Base-by-base conservation (phyloP, 1,140 invertebrate species). In the Chrysopa pallens region DNA sequence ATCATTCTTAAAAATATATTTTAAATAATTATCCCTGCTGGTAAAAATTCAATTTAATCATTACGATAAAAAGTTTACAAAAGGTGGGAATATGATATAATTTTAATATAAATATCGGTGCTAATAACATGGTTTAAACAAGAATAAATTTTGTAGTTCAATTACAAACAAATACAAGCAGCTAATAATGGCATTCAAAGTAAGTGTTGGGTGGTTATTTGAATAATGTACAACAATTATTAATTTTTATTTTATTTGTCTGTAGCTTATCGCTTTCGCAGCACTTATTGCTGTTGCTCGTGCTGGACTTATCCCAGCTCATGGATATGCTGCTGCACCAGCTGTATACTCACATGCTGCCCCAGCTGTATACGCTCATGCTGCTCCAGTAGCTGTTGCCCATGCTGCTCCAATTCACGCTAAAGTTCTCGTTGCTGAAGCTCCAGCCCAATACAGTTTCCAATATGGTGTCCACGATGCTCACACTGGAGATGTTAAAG, bases 401-500 rank as follows among this genome's bases (percentile, higher is more conserved):
- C 47, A 45, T 29, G 45, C 33, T 45, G 38, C 50, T 14, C 42
- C 46, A 23, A 23, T 23, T 23, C 17, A 23, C 17, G 17, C 17
- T 23, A 23, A 23, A 8, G 29, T 47, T 2, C 39, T 38, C 29
- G 44, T 48, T 41, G 44, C 45, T 40, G 38, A 46, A 41, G 35
- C 43, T n/a, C 17, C 17, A 23, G 17, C 17, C 2, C 2, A 72
- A 47, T 84, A 84, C 58, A 70, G 71, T 47, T 82, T 78, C 53
- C 78, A 75, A 50, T 84, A 84, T 52, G 74, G 74, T 8, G 76
- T 84, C 9, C 69, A 76, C 48, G 80, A 84, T 55, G 68, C 70
- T 33, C 70, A 76, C 57, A 83, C 74, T 23, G 76, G 80, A 46
- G 76, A 80, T 51, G 68, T 75, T 37, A 78, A 80, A 61, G 70